Base-by-base conservation (phyloP, 2,797 vertebrate species). In the Tapera naevia region DNA sequence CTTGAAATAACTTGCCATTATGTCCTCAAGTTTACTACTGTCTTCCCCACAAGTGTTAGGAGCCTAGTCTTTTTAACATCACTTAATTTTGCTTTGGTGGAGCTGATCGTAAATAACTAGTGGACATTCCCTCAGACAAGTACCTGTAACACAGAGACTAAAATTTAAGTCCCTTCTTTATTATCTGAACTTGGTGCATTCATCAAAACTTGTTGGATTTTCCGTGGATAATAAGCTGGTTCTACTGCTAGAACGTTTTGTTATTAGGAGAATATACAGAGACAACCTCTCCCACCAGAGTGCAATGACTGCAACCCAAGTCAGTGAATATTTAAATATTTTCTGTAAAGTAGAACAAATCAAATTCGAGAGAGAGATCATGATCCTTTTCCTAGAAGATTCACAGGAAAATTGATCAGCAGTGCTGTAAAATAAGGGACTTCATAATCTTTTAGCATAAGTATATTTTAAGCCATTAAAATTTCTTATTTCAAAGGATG, bases 61-160 rank as follows among this genome's bases (percentile, higher is more conserved):
- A 53, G 2, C 13, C 14, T 69, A 35, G 25, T 30, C 1, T 25
- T n/a, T 76, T 53, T 78, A 27, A 30, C 23, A 17, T 22, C 35
- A 30, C 3, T 37, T 75, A 10, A 4, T 2, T 70, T 65, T 74
- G 11, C 8, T 62, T 53, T 54, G 32, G 56, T 33, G 30, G 8
- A 64, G 9, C 7, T 73, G 24, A 19, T 61, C 0, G 27, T 32
- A 56, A 41, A 24, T 53, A 58, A 10, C 16, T 61, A 61, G 35
- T 2, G 3, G 7, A 13, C 14, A 43, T 65, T 65, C 7, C 7
- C 17, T 2, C 3, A 50, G 30, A 8, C 80, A 62, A 58, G 5
- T 9, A 80, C 0, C 1, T 2, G 0, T 13, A 43, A 56, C 9
- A n/a, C 1, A 2, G 10, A 66, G 3, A 11, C 9, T 75, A 17